Evolutionary conservation across 1,140 invertebrate species (phyloP).

Genomic region (fruit fly (Drosophila melanogaster)): DNA sequence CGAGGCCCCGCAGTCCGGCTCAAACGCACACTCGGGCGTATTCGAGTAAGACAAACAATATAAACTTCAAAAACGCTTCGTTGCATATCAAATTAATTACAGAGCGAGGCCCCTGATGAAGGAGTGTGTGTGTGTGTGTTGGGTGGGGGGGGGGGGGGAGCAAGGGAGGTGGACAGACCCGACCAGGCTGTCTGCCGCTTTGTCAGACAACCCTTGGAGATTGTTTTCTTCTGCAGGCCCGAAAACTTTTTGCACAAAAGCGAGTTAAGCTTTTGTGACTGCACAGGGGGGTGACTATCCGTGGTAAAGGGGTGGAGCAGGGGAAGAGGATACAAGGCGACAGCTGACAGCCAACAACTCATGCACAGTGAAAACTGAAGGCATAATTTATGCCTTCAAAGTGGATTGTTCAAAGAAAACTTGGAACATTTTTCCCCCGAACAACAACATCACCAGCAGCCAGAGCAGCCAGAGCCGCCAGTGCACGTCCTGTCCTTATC

Average conservation of each 20-base stretch:
- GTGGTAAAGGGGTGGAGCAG: slow-evolving; percentile 3
- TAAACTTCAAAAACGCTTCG: slow-evolving; percentile 81
- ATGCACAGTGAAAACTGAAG: slow-evolving; percentile 79
- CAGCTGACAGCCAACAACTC: slow-evolving; percentile 72
- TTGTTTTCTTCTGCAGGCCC: slow-evolving; percentile 69
- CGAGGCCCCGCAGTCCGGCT: slow-evolving; percentile 39
- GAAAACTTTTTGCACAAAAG: slow-evolving; percentile 74
- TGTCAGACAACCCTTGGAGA: slow-evolving; percentile 79
- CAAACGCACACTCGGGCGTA: slow-evolving; percentile 12
- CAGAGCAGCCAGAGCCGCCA: slow-evolving; percentile 29
- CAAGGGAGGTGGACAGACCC: slow-evolving; percentile 21
- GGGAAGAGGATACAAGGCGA: slow-evolving; percentile 42
- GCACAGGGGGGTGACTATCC: slow-evolving; percentile 16
- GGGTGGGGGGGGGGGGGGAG: no score
- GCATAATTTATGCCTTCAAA: slow-evolving; percentile 83
- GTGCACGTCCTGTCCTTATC: slow-evolving; percentile 46
- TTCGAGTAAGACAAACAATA: slow-evolving; percentile 79
- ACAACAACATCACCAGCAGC: slow-evolving; percentile 52
- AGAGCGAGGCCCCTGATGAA: slow-evolving; percentile 57
- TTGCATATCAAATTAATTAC: slow-evolving; percentile 83
- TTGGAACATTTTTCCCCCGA: slow-evolving; percentile 68
- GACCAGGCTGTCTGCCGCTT: slow-evolving; percentile 30
- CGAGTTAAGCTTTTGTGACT: slow-evolving; percentile 70
- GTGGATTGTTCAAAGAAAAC: slow-evolving; percentile 77
- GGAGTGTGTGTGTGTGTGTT: no score